phyloP scores from a whole-genome alignment of 2,888 invertebrate species.

The Tinea trinotella region DNA sequence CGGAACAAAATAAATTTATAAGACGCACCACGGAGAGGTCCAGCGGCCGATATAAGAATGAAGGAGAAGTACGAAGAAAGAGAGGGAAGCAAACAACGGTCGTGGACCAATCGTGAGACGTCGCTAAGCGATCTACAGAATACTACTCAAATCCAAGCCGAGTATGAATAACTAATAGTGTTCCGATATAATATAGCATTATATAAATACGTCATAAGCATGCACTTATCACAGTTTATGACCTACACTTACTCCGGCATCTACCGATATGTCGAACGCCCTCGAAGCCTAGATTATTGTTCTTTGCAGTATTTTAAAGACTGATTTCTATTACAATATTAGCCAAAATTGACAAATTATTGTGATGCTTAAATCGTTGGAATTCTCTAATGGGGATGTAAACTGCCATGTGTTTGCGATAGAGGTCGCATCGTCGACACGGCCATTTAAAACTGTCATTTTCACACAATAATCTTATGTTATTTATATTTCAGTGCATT shows the following conservation, averaged over 20 bases:
- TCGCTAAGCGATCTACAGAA: conserved; percentile 67
- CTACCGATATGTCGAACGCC: conserved; percentile 54
- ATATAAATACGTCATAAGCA: conserved; percentile 59
- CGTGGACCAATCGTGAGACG: conserved; percentile 28
- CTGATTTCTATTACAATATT: not conserved
- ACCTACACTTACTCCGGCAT: conserved; percentile 47
- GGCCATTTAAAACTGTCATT: no score
- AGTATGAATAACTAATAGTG: not conserved
- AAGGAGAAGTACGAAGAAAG: not conserved
- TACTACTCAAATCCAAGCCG: conserved; percentile 62
- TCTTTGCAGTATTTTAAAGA: not conserved
- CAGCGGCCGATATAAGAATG: not conserved
- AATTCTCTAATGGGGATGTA: no score
- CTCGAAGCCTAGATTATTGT: conserved; percentile 1
- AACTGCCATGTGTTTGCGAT: no score
- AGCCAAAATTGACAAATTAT: no score
- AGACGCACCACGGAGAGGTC: not conserved
- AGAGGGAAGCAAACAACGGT: not conserved
- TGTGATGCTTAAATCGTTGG: no score
- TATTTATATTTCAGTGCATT: no score
- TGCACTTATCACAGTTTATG: conserved; percentile 68
- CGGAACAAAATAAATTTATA: conserved; percentile 6
- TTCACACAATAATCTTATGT: no score
- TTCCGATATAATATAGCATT: conserved; percentile 26
- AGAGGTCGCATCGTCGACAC: no score